A percentile compares a stretch with the other conserved stretches of the same genome.
phyloP scores from a whole-genome alignment of 1,140 invertebrate species.

The Apis dorsata region DNA sequence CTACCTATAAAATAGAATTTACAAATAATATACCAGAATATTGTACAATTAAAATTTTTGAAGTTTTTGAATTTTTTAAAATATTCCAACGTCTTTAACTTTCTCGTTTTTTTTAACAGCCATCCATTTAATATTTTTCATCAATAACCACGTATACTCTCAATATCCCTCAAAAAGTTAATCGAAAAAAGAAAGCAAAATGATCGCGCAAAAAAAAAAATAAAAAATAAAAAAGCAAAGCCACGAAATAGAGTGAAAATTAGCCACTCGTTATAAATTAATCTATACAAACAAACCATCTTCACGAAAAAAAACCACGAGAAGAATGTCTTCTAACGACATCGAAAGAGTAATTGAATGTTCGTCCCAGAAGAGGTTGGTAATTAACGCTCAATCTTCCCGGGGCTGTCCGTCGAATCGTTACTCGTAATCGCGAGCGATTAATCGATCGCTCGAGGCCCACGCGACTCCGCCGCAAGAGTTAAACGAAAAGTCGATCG shows the following conservation, averaged over 20 bases:
- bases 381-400: conserved; percentile 22
- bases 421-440: conserved; percentile 1
- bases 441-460: conserved; percentile 29
- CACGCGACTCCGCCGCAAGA: neutral
- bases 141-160: too few species aligned
- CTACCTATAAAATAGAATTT: too few species aligned
- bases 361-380: neutral
- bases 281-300: neutral
- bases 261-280: neutral
- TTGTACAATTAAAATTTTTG: too few species aligned
- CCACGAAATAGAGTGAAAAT: neutral
- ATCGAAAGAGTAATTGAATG: conserved; percentile 15
- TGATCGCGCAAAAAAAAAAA: neutral
- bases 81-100: too few species aligned
- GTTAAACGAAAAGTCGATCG: conserved; percentile 24
- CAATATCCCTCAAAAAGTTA: too few species aligned
- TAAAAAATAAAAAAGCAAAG: neutral
- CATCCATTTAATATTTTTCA: too few species aligned
- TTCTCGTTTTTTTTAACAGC: too few species aligned
- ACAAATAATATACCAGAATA: too few species aligned
- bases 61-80: too few species aligned
- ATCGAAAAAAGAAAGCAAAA: too few species aligned
- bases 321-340: neutral
- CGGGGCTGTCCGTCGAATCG: neutral
- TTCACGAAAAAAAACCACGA: neutral